phyloP scores from a whole-genome alignment of 2,797 vertebrate species.

The Parauchenoglanis ngamensis region DNA sequence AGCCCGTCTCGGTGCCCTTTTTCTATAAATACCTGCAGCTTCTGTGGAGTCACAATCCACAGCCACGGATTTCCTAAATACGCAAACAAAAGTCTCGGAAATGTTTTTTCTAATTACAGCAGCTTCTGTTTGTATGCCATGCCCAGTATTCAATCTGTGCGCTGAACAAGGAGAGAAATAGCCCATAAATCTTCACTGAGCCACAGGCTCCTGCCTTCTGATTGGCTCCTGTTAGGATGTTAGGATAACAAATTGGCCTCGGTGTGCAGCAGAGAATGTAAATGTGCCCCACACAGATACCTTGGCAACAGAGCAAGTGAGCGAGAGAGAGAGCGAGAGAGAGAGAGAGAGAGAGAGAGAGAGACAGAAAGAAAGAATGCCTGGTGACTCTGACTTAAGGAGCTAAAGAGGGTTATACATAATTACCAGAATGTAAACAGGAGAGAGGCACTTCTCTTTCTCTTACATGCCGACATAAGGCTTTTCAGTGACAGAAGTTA shows the following conservation, averaged over 20 bases:
- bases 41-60: constrained; percentile 23
- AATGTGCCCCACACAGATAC: constrained; percentile 60
- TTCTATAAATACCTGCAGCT: constrained; percentile 24
- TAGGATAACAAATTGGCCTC: constrained; percentile 61
- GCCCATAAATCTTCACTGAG: constrained; percentile 56
- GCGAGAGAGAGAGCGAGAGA: constrained; percentile 52
- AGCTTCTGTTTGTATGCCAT: constrained; percentile 39
- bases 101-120: constrained; percentile 56
- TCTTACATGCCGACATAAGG: not conserved
- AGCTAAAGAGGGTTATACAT: constrained; percentile 61
- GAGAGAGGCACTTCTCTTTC: not conserved
- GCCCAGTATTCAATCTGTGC: constrained; percentile 52
- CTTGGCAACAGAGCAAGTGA: constrained; percentile 52
- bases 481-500: not conserved
- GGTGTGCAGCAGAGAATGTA: constrained; percentile 54
- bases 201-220: constrained; percentile 54
- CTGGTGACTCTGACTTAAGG: constrained; percentile 58
- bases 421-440: constrained; percentile 67
- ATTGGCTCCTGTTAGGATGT: constrained; percentile 60
- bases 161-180: constrained; percentile 33
- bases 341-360: constrained; percentile 53
- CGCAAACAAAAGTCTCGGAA: constrained; percentile 49
- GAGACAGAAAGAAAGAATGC: constrained; percentile 16
- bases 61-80: constrained; percentile 40
- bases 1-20: constrained; percentile 18